Base-by-base conservation (phyloP, 2,797 vertebrate genomes). In the Cottoperca gobio region DNA sequence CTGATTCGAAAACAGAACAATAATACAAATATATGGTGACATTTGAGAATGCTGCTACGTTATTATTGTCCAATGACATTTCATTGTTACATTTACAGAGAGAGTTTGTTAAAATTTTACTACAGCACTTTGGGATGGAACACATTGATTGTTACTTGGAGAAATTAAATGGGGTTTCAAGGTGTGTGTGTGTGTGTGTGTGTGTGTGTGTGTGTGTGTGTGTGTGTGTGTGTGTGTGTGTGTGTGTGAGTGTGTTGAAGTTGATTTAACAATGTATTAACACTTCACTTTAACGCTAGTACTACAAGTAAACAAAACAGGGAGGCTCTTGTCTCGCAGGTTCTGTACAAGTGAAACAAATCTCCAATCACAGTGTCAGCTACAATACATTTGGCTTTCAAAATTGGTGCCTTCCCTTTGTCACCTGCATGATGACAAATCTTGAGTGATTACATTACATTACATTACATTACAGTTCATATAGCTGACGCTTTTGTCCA, bases 21-120 rank as follows among this genome's bases (percentile, higher is more conserved):
- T 26, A 57, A 64, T 42, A 63, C 57, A 71, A 76, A 76, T 42
- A 63, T 35, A 33, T 24, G 60, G 52, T 90, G 89, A 90, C 91
- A 92, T 93, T 93, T 93, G 53, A 85, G 60, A 90, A 76, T 1
- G 66, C 63, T 62, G 24, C 45, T 54, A 53, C 81, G 61, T 35
- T 66, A 68, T 78, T 90, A 82, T 83, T 46, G 24, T 48, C 64
- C 26, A 43, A 43, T 86, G 82, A 83, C 83, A 87, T 88, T 86
- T 86, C 43, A 78, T 40, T 68, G 21, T 70, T 50, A 57, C 54
- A 70, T 78, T 21, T 33, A 61, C 28, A 31, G 60, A 52, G 3
- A 48, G 42, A 59, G 33, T 64, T 71, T 60, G 35, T 61, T 39
- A 9, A 5, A 33, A 55, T 52, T 31, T 14, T 57, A 53, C 35